Base-by-base conservation (phyloP, 2,888 invertebrate genomes). In the Phania funesta region DNA sequence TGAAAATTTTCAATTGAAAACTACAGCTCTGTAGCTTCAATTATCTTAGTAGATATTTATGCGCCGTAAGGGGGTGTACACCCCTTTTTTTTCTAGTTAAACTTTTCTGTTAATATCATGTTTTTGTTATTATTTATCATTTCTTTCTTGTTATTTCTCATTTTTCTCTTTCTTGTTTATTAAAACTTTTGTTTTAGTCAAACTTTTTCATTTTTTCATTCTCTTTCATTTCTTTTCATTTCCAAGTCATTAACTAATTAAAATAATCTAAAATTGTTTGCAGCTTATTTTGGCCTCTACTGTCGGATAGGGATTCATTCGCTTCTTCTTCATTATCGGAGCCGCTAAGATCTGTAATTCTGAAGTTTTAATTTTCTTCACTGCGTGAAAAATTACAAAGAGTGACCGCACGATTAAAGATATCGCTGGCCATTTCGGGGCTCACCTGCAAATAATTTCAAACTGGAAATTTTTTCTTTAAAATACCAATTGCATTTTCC, bases 21-120 rank as follows among this genome's bases (percentile, higher is more conserved):
- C 38, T 60, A 41, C 38, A 60, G 20, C 22, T 60, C 41, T 60
- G 58, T 41, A 60, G 41, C 58, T 60, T 60, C 38, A 60, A 60
- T 22, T 38, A 13, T 41, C 44, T 41, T 32, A 20, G 20, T 26
- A 58, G 41, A 41, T 26, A 41, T 58, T 58, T 38, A 58, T 58
- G 58, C 18, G 16, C 35, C 58, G 35, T 58, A 58, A 58, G 20
- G 58, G 3, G 38, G 58, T 38, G 58, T 35, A 58, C 54, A 29
- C 29, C 13, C 54, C 26, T 29, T 56, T 32, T 7, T 56, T 56
- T 41, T 2, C 32, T 54, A 18, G 29, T 54, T 52, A 26, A 52
- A 29, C 29, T 52, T 52, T 54, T 54, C 18, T 54, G 5, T 54
- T 32, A 54, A 54, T 52, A 52, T 54, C 16, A 54, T 54, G 29